phyloP scores from a whole-genome alignment of 2,797 vertebrate genomes.

The Acipenser oxyrinchus region DNA sequence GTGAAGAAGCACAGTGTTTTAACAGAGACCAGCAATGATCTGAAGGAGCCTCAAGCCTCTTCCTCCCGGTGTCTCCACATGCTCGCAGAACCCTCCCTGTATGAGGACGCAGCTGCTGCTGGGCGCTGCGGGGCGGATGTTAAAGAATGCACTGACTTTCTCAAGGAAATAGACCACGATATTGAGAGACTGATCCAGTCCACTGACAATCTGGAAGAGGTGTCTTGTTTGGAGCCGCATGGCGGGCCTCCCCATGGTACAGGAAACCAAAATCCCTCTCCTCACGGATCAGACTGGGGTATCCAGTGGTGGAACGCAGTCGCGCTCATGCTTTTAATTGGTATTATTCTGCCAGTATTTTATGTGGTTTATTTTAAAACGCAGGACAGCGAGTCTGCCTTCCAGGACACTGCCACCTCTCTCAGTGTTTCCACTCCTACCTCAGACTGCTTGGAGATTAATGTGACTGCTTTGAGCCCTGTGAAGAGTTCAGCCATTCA shows the following conservation, averaged over 20 bases:
- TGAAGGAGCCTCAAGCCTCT: constrained; percentile 22
- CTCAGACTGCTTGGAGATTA: constrained; percentile 29
- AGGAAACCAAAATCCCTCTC: neutral
- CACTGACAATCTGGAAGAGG: constrained; percentile 43
- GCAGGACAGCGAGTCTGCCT: constrained; percentile 39
- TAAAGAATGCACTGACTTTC: constrained; percentile 61
- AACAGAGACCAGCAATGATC: constrained; percentile 51
- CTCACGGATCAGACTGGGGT: constrained; percentile 72
- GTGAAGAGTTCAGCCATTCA: neutral
- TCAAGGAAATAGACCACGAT: constrained; percentile 72
- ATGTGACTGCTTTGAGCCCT: neutral
- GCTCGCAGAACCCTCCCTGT: constrained; percentile 15
- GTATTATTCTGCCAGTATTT: constrained; percentile 81
- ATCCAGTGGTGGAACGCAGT: constrained; percentile 94
- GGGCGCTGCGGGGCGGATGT: constrained; percentile 12
- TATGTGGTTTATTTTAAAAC: constrained; percentile 88
- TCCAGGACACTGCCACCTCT: constrained; percentile 13
- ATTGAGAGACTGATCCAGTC: constrained; percentile 68
- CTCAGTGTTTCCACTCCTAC: constrained; percentile 17
- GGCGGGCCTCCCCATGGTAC: constrained; percentile 15
- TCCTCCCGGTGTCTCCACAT: constrained; percentile 16
- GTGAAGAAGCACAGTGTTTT: constrained; percentile 74
- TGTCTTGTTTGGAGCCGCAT: constrained; percentile 22
- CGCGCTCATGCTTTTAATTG: constrained; percentile 81
- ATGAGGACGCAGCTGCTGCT: neutral